A percentile compares a stretch with the other conserved stretches of the same genome.
Conservation (phyloP, 2,797 vertebrate species). For the Ceyx erithaca region DNA sequence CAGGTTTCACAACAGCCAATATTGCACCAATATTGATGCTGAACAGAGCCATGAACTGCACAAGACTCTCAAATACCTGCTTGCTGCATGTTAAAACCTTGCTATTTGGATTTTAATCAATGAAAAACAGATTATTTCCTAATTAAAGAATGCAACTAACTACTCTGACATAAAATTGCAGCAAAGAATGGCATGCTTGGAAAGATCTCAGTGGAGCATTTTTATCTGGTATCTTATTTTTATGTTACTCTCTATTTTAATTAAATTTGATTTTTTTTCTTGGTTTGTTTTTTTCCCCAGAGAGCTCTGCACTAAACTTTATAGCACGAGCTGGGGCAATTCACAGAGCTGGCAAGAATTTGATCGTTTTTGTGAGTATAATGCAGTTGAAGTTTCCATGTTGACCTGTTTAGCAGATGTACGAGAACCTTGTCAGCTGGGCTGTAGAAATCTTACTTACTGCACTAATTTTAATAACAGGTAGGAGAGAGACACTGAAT, state of each 20-base stretch:
- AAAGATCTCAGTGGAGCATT: neutral
- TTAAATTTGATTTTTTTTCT: neutral
- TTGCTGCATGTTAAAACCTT: neutral
- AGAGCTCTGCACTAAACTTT: constrained; percentile 94
- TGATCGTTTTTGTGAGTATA: constrained; percentile 95
- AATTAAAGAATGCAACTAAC: neutral
- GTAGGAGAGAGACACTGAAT: constrained; percentile 78
- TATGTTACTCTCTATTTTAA: neutral
- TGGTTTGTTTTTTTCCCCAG: constrained; percentile 69
- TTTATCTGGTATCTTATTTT: neutral
- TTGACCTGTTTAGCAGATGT: constrained; percentile 96
- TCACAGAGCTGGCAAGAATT: constrained; percentile 98
- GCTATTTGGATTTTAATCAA: neutral
- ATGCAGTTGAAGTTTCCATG: constrained; percentile 91
- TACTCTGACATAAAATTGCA: neutral
- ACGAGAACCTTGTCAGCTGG: constrained; percentile 96
- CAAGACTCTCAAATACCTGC: neutral
- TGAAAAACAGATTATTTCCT: neutral
- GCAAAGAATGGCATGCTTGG: neutral
- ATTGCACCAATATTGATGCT: neutral
- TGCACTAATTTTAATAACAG: constrained; percentile 99
- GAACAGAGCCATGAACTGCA: neutral
- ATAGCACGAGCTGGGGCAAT: constrained; percentile 95
- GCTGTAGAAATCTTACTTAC: constrained; percentile 95
- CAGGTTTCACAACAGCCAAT: neutral